phyloP scores from a whole-genome alignment of 2,888 invertebrate genomes.

The Drymonia ruficornis region DNA sequence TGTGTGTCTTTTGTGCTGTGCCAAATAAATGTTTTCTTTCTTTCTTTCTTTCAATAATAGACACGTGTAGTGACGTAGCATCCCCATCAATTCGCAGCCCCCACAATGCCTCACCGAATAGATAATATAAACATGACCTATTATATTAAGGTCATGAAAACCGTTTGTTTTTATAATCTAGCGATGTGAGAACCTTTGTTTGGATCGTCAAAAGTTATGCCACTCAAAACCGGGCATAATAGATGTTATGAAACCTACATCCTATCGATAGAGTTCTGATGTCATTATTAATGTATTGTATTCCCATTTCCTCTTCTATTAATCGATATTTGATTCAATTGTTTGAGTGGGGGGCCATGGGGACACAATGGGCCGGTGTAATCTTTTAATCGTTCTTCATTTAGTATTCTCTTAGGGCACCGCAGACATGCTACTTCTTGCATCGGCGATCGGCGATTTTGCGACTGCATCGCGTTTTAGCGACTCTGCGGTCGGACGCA shows the following conservation, averaged over 20 bases:
- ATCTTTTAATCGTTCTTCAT: neutral
- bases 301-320: slow-evolving; percentile 4
- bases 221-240: slow-evolving; percentile 28
- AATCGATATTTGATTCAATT: slow-evolving; percentile 3
- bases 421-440: no score
- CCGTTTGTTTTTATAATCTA: slow-evolving; percentile 47
- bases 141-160: slow-evolving; percentile 45
- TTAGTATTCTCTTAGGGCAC: no score
- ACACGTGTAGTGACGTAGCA: neutral
- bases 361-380: neutral
- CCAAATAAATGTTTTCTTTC: no score
- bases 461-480: no score
- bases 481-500: no score
- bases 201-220: slow-evolving; percentile 35
- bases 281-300: slow-evolving; percentile 12
- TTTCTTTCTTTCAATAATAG: no score
- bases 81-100: neutral
- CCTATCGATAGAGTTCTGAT: slow-evolving; percentile 26
- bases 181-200: slow-evolving; percentile 39
- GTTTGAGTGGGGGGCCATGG: neutral
- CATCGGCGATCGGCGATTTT: no score
- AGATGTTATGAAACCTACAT: slow-evolving; percentile 34
- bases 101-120: neutral
- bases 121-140: slow-evolving; percentile 19
- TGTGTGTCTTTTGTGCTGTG: no score